Conservation (phyloP, 2,888 invertebrate genomes). For the Halictus quadricinctus region DNA sequence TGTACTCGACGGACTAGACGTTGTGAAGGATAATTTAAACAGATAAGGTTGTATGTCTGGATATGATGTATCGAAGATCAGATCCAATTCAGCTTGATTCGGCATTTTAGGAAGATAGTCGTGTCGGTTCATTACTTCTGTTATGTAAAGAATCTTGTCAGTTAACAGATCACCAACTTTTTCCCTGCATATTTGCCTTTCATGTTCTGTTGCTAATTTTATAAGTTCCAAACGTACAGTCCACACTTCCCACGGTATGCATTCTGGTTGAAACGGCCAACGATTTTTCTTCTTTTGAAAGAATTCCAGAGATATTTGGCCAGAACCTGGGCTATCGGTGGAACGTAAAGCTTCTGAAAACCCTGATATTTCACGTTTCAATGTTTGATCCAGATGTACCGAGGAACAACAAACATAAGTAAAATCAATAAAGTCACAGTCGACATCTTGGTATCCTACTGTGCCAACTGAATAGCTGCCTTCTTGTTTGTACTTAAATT, state of each 20-base stretch:
- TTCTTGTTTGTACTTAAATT: constrained; percentile 97
- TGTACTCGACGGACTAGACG: constrained; percentile 90
- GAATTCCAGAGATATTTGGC: constrained; percentile 97
- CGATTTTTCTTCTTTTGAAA: constrained; percentile 95
- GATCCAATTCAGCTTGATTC: constrained; percentile 94
- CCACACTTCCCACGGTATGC: constrained; percentile 99
- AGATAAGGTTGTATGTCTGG: constrained; percentile 98
- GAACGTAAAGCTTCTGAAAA: constrained; percentile 91
- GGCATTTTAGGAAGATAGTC: constrained; percentile 99
- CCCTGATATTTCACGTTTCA: constrained; percentile 89
- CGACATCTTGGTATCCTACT: constrained; percentile 97
- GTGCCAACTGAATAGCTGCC: constrained; percentile 98
- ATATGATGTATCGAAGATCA: constrained; percentile 97
- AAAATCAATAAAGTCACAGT: constrained; percentile 98
- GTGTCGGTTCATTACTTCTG: constrained; percentile 97
- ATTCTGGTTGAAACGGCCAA: constrained; percentile 94
- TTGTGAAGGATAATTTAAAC: constrained; percentile 94
- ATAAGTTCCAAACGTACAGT: constrained; percentile 95
- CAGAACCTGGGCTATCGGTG: constrained; percentile 87
- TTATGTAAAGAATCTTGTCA: constrained; percentile 97
- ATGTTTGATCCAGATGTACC: constrained; percentile 87
- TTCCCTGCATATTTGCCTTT: constrained; percentile 93
- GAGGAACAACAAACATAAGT: constrained; percentile 98
- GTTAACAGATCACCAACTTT: constrained; percentile 93
- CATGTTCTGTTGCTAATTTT: constrained; percentile 92